Evolutionary conservation across 2,888 invertebrate genomes (phyloP), one percentile per base, ranked within the genome.

Genomic region (Synanthedon andrenaeformis): DNA sequence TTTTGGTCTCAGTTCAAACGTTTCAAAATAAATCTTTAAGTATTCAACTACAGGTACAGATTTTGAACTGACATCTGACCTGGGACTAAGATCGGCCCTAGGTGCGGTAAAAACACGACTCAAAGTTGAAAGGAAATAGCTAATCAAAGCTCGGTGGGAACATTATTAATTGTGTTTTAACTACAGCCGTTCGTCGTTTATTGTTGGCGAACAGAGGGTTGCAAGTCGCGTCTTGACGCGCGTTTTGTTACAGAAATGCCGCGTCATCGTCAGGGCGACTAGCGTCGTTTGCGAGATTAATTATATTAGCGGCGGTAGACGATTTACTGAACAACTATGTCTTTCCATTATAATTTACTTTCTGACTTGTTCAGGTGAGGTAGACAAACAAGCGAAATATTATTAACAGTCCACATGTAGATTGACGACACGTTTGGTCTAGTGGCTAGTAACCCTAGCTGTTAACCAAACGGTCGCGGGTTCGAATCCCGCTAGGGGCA

Each of bases 151-250:
- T 45, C 13, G 45, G 53, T 51, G 56, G 56, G 19, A 28, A 62
- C 58, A 59, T 65, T 64, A 71, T 72, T 69, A 72, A 74, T 74
- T 66, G 69, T 68, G 58, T 62, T 67, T 58, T 58, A 61, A 68
- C 65, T 64, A 60, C 60, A 63, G 65, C 61, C 63, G 62, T 66
- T 67, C 65, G 60, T 61, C 66, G 64, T 66, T 64, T 67, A 70
- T 69, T 70, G 70, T 74, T 62, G 61, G 58, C 35, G 35, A 35
- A 35, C 35, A 35, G 35, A 35, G 10, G 35, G 8, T 35, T 10
- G 35, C 35, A 35, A 10, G 59, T 61, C 60, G 51, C 63, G 61
- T 45, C 45, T 45, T 45, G 59, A 61, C 59, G 53, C 62, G 60
- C 60, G 64, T 67, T 72, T 72, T 73, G 70, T 71, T 60, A 60